phyloP scores from a whole-genome alignment of 2,113 vertebrate species.

The Gallinago undulata region DNA sequence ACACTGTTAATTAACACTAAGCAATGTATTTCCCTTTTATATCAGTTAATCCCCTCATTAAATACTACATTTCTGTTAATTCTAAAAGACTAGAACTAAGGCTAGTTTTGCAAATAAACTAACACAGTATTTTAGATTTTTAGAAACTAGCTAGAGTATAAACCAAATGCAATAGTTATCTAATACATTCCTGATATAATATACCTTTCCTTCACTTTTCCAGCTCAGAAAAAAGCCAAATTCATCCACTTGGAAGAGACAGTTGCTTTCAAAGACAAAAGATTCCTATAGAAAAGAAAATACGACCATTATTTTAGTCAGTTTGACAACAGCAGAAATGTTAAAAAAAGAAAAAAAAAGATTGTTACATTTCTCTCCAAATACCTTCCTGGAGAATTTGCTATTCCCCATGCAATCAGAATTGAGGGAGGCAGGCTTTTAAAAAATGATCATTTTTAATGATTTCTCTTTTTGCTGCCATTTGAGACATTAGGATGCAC shows the following conservation, averaged over 20 bases:
- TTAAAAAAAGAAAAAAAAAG: background rate
- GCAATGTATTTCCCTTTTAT: background rate
- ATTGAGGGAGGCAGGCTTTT: background rate
- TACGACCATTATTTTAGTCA: background rate
- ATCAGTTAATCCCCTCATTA: background rate
- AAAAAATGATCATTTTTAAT: background rate
- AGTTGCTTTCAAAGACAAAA: conserved; percentile 92
- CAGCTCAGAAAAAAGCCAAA: conserved; percentile 96
- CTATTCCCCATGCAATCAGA: background rate
- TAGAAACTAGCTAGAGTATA: background rate
- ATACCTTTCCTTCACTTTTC: conserved; percentile 98
- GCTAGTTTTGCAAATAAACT: background rate
- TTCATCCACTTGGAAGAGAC: conserved; percentile 93
- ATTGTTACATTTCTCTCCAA: background rate
- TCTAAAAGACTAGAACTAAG: background rate
- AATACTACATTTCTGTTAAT: background rate
- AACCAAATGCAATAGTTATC: background rate
- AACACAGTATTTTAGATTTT: background rate
- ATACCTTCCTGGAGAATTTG: background rate
- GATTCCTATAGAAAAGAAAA: conserved; percentile 84
- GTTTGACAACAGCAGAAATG: background rate
- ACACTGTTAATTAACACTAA: background rate
- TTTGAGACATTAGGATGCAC: background rate
- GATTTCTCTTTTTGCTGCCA: background rate
- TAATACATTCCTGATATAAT: background rate